These are phyloP conservation scores for Polyommatus iphigenia DNA, from an alignment of 2,888 invertebrate species.

Conservation along the genomic window DNA sequence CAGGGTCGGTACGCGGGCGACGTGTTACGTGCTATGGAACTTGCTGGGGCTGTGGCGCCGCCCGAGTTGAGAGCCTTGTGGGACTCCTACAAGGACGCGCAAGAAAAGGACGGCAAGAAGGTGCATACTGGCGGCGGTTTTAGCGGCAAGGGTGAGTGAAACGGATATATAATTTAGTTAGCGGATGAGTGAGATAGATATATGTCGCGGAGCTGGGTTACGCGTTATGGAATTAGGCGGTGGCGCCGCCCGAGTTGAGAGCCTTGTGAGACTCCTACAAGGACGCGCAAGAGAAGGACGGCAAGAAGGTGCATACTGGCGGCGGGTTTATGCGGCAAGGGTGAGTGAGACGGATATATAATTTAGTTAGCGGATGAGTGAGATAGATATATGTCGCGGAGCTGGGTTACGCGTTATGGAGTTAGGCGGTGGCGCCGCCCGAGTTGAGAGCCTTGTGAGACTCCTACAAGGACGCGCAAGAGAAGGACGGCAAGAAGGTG, in stretches of 20 bases:
- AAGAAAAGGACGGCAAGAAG: constrained; percentile 95
- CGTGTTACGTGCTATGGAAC: constrained; percentile 93
- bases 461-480: constrained; percentile 92
- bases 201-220: not conserved
- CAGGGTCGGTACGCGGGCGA: constrained; percentile 97
- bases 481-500: constrained; percentile 94
- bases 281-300: constrained; percentile 92
- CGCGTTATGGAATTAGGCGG: constrained; percentile 91
- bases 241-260: constrained; percentile 88
- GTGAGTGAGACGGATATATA: constrained; percentile 48
- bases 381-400: not conserved
- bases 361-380: not conserved
- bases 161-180: not conserved
- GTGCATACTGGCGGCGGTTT: constrained; percentile 96
- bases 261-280: constrained; percentile 94
- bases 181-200: not conserved
- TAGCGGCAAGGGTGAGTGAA: constrained; percentile 87
- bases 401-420: constrained; percentile 87
- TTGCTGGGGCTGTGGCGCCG: constrained; percentile 89
- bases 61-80: constrained; percentile 89
- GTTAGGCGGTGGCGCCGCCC: constrained; percentile 85
- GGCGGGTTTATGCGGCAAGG: constrained; percentile 97
- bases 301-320: constrained; percentile 93
- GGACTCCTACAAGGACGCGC: constrained; percentile 93
- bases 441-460: constrained; percentile 91